Percentiles rank a stretch among this genome's conserved stretches.
Evolutionary conservation across 1,140 invertebrate genomes (phyloP).

Genomic region (Asbolus verrucosus): DNA sequence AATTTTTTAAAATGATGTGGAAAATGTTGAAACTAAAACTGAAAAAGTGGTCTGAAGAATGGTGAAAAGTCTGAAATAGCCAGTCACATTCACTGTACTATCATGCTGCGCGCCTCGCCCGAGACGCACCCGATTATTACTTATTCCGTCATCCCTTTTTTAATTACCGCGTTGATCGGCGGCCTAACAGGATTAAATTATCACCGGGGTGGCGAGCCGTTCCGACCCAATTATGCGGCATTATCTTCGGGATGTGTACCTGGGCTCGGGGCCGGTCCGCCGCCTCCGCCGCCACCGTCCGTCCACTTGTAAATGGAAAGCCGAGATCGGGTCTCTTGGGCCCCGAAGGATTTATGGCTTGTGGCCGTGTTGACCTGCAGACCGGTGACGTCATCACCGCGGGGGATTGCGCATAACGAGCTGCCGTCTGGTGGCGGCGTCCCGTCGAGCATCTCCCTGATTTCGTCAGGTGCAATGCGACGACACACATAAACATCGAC

Average conservation of each 20-base stretch:
- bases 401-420: slow-evolving; percentile 49
- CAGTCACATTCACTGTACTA: no score
- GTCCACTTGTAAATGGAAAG: slow-evolving; percentile 35
- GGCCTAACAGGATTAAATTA: slow-evolving; percentile 10
- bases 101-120: not conserved
- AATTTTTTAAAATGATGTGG: no score
- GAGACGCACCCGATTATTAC: not conserved
- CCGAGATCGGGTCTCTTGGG: slow-evolving; percentile 33
- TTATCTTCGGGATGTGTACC: slow-evolving; percentile 28
- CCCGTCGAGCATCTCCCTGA: slow-evolving; percentile 5
- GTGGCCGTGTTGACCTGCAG: slow-evolving; percentile 46
- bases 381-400: slow-evolving; percentile 47
- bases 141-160: not conserved
- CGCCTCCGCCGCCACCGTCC: no score
- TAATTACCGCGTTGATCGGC: slow-evolving; percentile 5
- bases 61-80: no score
- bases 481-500: slow-evolving; percentile 19
- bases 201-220: not conserved
- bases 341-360: slow-evolving; percentile 45
- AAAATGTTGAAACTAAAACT: no score
- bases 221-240: slow-evolving; percentile 32
- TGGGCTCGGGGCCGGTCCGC: slow-evolving; percentile 19
- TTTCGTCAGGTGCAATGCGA: slow-evolving; percentile 36
- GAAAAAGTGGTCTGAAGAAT: no score
- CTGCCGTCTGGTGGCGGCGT: slow-evolving; percentile 40